Evolutionary conservation across 2,797 vertebrate species (phyloP), one percentile per base, ranked within the genome.

Genomic region (Malacoraja senta): DNA sequence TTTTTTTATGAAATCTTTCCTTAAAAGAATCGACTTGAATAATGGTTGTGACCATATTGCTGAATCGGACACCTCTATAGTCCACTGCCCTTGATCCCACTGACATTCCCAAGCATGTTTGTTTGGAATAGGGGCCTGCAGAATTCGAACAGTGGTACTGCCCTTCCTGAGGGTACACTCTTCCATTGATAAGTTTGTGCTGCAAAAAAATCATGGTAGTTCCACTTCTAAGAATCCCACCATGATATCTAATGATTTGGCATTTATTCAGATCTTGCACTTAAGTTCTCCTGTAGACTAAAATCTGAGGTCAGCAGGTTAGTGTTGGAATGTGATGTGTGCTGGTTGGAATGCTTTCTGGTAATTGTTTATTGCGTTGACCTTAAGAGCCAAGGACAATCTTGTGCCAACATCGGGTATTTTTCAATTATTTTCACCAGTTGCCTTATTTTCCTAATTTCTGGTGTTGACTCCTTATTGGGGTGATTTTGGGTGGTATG

Each of bases 301-400:
- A 29, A 0, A 29, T 29, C 76, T 32, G 8, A 65, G 61, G 61
- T 32, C 29, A 86, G n/a, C 29, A 63, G 29, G n/a, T 58, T 44
- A 58, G 8, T 83, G 80, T 26, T 58, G 61, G 83, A 86, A 86
- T 86, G 83, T 86, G 83, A 86, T 65, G 83, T 65, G 4, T 63
- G 61, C 58, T 32, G 83, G 61, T 65, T 65, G 83, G 83, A 86
- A 65, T 86, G 83, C 63, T 86, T 65, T 32, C 77, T 78, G 12
- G 77, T 32, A 78, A 78, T 32, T 35, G 38, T n/a, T 63, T 86
- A 86, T 8, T 86, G 83, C 61, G 17, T 86, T 86, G 58, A 61
- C 21, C 61, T 32, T 86, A 29, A 63, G 63, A 86, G 83, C 58
- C 53, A n/a, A 86, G 83, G 53, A 84, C 26, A 29, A 63, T 84